Evolutionary conservation across 2,113 vertebrate species (phyloP).

Genomic region (Callopanchax toddi): DNA sequence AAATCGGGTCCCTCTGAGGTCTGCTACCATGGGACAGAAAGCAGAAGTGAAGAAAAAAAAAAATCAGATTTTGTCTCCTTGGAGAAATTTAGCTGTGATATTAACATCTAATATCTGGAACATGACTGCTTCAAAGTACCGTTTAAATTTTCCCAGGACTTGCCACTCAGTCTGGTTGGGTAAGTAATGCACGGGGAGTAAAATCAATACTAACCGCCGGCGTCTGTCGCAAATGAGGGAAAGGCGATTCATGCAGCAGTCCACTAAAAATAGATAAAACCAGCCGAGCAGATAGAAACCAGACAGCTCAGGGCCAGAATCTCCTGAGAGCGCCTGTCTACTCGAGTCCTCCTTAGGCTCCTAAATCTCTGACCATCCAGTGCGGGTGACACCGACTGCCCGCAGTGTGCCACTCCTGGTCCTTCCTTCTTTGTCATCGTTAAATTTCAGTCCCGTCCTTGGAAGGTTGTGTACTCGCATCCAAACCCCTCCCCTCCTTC

Average conservation of each 20-base stretch:
- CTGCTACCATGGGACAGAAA: neutral
- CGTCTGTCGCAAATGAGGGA: conserved; percentile 44
- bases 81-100: conserved; percentile 49
- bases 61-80: conserved; percentile 52
- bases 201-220: conserved; percentile 48
- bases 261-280: conserved; percentile 60
- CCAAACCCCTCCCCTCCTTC: conserved; percentile 21
- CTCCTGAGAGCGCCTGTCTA: conserved; percentile 18
- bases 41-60: conserved; percentile 42
- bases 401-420: conserved; percentile 5
- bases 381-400: conserved; percentile 12
- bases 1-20: conserved; percentile 33
- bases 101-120: conserved; percentile 56
- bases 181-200: conserved; percentile 25
- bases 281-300: conserved; percentile 32
- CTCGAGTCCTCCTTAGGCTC: conserved; percentile 14
- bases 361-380: conserved; percentile 36
- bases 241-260: conserved; percentile 44
- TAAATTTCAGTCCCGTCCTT: conserved; percentile 46
- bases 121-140: conserved; percentile 30
- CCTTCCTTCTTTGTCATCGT: conserved; percentile 37
- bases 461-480: conserved; percentile 39
- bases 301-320: conserved; percentile 25
- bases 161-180: conserved; percentile 26
- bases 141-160: conserved; percentile 38